Percentiles rank a stretch among this genome's conserved stretches.
Evolutionary conservation across 1,140 invertebrate species (phyloP).

Genomic region (Thrips palmi): DNA sequence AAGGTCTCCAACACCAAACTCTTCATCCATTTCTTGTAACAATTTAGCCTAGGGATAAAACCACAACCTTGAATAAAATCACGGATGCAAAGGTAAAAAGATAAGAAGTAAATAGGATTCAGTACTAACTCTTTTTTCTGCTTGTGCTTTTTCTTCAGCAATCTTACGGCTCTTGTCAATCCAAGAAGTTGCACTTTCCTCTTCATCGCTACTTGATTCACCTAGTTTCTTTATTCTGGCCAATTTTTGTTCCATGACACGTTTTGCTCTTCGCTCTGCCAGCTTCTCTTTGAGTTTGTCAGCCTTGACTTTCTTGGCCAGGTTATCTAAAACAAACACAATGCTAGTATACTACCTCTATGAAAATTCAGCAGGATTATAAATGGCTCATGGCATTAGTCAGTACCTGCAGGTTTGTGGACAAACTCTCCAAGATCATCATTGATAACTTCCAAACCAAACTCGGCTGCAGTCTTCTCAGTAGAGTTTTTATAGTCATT

Average conservation of each 20-base stretch:
- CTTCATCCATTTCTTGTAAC: constrained; percentile 86
- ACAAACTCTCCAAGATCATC: constrained; percentile 79
- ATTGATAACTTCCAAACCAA: no score
- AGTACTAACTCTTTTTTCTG: constrained; percentile 56
- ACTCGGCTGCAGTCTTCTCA: not conserved
- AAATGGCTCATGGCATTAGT: constrained; percentile 3
- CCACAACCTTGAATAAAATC: constrained; percentile 12
- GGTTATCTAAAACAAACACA: constrained; percentile 33
- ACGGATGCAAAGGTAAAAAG: constrained; percentile 9
- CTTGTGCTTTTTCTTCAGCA: constrained; percentile 65
- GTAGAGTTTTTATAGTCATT: not conserved
- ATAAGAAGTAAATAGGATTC: constrained; percentile 10
- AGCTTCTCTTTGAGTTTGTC: constrained; percentile 75
- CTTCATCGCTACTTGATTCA: constrained; percentile 50
- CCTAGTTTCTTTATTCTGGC: constrained; percentile 45
- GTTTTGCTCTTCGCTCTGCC: constrained; percentile 53
- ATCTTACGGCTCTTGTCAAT: constrained; percentile 60
- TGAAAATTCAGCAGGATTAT: no score
- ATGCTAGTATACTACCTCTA: not conserved
- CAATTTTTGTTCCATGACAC: constrained; percentile 57
- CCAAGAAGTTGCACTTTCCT: constrained; percentile 54
- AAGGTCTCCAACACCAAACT: constrained; percentile 76
- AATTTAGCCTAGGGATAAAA: constrained; percentile 52
- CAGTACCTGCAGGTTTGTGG: constrained; percentile 71
- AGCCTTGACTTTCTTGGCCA: constrained; percentile 48